phyloP scores from a whole-genome alignment of 2,888 invertebrate species.

The Drosophila acutilabella region DNA sequence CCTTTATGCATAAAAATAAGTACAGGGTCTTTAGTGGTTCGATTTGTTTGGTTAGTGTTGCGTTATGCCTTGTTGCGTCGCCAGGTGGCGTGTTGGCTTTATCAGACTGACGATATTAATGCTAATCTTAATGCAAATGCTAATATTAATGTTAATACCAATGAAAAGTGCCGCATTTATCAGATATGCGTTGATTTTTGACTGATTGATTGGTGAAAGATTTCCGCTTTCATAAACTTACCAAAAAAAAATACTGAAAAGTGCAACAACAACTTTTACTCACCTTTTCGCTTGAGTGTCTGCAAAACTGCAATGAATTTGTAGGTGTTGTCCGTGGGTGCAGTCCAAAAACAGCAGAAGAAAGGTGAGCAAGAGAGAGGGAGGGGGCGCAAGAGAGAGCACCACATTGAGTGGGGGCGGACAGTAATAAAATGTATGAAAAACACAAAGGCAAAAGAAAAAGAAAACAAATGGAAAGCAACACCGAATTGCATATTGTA shows the following conservation, averaged over 20 bases:
- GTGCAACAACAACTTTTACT: slow-evolving; percentile 60
- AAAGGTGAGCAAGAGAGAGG: background rate
- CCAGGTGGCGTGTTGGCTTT: slow-evolving; percentile 41
- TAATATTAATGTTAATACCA: slow-evolving; percentile 7
- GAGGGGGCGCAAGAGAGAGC: background rate
- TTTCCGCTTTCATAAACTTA: slow-evolving; percentile 76
- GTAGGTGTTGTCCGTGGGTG: slow-evolving; percentile 38
- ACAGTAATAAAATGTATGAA: slow-evolving; percentile 25
- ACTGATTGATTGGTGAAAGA: slow-evolving; percentile 74
- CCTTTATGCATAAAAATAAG: too few species aligned
- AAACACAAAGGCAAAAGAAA: slow-evolving; percentile 27
- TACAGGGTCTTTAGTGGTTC: background rate
- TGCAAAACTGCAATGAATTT: slow-evolving; percentile 37
- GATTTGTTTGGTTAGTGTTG: background rate
- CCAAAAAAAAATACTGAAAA: slow-evolving; percentile 7
- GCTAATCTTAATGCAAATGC: slow-evolving; percentile 12
- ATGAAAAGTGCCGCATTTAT: slow-evolving; percentile 34
- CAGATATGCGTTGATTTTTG: slow-evolving; percentile 13
- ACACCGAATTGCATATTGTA: slow-evolving; percentile 26
- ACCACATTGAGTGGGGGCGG: slow-evolving; percentile 31
- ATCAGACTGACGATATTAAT: slow-evolving; percentile 8
- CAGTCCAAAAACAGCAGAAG: background rate
- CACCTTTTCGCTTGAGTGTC: slow-evolving; percentile 42
- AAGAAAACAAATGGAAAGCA: slow-evolving; percentile 44
- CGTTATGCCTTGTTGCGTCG: slow-evolving; percentile 46